Evolutionary conservation across 2,888 invertebrate genomes (phyloP).

Genomic region (Nemotelus nigrinus): DNA sequence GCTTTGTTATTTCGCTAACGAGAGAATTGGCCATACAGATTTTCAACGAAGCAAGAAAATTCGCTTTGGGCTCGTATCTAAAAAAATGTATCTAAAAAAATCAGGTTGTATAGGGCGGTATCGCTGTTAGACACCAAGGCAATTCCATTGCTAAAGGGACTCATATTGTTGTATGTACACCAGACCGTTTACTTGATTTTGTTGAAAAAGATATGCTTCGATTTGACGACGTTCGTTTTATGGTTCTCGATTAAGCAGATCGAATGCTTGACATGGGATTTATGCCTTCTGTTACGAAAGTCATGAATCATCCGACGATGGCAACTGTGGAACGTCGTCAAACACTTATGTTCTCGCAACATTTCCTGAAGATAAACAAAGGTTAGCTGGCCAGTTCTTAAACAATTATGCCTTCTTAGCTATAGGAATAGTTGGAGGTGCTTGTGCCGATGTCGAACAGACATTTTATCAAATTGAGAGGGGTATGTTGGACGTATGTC

Average conservation of each 20-base stretch:
- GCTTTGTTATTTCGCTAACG: constrained; percentile 88
- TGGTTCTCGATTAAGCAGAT: constrained; percentile 98
- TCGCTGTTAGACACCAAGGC: constrained; percentile 78
- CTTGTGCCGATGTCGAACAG: no score
- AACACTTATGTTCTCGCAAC: no score
- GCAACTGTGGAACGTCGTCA: no score
- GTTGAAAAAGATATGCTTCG: constrained; percentile 91
- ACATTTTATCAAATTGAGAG: no score
- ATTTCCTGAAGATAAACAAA: no score
- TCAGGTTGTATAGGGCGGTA: constrained; percentile 86
- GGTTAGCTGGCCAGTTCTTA: no score
- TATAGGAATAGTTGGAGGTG: no score
- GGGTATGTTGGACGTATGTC: no score
- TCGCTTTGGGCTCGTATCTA: constrained; percentile 77
- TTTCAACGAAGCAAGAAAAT: constrained; percentile 84
- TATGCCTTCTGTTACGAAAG: no score
- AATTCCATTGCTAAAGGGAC: constrained; percentile 77
- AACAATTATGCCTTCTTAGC: no score
- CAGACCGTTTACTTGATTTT: constrained; percentile 96
- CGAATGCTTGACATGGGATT: constrained; percentile 99
- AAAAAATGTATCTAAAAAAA: no score
- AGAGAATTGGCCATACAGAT: constrained; percentile 92
- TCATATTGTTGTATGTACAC: constrained; percentile 96
- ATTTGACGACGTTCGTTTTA: constrained; percentile 85
- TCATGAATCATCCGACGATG: no score